These are phyloP conservation scores for Rhea pennata DNA, from an alignment of 2,113 vertebrate species.

Conservation along the genomic window DNA sequence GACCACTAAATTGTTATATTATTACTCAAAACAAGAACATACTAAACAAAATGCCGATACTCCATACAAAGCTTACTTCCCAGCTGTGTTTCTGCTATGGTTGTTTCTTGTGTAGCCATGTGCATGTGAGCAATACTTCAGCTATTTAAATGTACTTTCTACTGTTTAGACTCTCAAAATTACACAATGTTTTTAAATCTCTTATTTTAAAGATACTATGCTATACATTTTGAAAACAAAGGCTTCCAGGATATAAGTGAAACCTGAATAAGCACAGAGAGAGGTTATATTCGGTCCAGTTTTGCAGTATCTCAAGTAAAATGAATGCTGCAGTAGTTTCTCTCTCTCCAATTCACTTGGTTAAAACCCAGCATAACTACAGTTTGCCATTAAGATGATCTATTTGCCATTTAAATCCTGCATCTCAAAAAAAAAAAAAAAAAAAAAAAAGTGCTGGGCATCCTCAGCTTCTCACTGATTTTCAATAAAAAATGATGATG, in stretches of 20 bases:
- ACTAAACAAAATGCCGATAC: background rate
- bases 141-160: background rate
- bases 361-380: background rate
- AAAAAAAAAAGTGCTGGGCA: background rate
- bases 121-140: background rate
- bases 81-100: background rate
- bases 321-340: background rate
- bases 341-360: background rate
- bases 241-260: background rate
- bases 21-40: background rate
- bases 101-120: background rate
- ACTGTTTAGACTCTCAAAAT: background rate
- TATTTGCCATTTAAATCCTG: background rate
- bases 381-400: background rate
- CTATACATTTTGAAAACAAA: background rate
- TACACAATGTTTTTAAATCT: background rate
- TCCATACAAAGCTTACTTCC: background rate
- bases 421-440: background rate
- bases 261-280: background rate
- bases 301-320: background rate
- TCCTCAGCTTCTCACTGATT: background rate
- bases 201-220: background rate
- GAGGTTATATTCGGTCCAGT: background rate
- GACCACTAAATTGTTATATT: background rate
- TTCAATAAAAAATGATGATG: background rate